These are phyloP conservation scores for Cyclina sinensis DNA, from an alignment of 1,140 invertebrate species.

Conservation along the genomic window DNA sequence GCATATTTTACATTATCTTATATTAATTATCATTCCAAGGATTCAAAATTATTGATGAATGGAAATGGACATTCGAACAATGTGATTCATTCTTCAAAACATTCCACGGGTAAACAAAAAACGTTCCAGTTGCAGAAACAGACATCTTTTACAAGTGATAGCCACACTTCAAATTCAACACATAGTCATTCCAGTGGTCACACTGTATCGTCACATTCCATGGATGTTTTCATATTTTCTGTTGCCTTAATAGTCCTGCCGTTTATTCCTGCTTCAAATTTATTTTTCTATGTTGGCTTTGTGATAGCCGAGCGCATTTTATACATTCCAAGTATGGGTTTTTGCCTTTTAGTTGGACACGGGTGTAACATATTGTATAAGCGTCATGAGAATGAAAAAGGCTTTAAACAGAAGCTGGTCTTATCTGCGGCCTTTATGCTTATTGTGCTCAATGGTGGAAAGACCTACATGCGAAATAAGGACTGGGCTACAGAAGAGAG, in stretches of 20 bases:
- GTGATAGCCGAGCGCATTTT: slow-evolving; percentile 98
- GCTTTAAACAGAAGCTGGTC: slow-evolving; percentile 60
- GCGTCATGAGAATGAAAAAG: slow-evolving; percentile 37
- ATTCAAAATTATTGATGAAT: slow-evolving; percentile 63
- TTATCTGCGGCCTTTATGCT: slow-evolving; percentile 87
- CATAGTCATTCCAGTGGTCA: slow-evolving; percentile 61
- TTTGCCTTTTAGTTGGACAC: slow-evolving; percentile 95
- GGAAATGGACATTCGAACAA: slow-evolving; percentile 72
- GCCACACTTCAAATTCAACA: slow-evolving; percentile 55
- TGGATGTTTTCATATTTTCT: slow-evolving; percentile 78
- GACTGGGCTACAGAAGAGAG: slow-evolving; percentile 98
- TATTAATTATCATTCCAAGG: slow-evolving; percentile 24
- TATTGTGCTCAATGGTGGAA: slow-evolving; percentile 90
- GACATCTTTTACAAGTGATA: slow-evolving; percentile 21
- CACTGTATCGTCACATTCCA: slow-evolving; percentile 14
- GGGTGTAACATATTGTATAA: slow-evolving; percentile 76
- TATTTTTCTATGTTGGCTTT: slow-evolving; percentile 99
- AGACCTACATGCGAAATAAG: slow-evolving; percentile 93
- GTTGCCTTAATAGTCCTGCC: slow-evolving; percentile 95
- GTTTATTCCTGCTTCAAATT: slow-evolving; percentile 98
- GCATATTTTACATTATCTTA: slow-evolving; percentile 58
- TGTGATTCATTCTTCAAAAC: slow-evolving; percentile 34
- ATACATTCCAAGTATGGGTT: slow-evolving; percentile 99
- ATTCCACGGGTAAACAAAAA: slow-evolving; percentile 53
- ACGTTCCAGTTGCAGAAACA: slow-evolving; percentile 26